Evolutionary conservation across 2,797 vertebrate species (phyloP).

Genomic region (Trematomus bernacchii): DNA sequence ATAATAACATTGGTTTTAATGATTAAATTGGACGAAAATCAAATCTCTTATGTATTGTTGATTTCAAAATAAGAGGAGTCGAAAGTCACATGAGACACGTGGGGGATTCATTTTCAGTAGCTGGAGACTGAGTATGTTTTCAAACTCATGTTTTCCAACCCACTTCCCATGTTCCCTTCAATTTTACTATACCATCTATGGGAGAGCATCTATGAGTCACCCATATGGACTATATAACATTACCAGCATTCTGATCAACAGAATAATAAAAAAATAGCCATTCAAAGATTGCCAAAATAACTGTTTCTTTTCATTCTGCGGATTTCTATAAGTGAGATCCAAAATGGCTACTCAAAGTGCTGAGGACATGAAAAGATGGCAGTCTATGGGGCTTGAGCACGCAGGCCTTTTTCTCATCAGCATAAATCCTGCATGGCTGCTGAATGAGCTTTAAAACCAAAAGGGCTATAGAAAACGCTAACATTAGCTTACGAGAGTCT

Average conservation of each 20-base stretch:
- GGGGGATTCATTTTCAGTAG: constrained; percentile 1
- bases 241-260: constrained; percentile 36
- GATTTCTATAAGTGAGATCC: background rate
- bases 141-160: background rate
- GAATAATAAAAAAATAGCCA: background rate
- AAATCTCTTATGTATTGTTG: background rate
- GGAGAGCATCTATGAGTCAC: constrained; percentile 13
- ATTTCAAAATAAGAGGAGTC: background rate
- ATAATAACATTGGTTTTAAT: background rate
- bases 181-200: constrained; percentile 14
- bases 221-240: constrained; percentile 18
- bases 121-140: constrained; percentile 3
- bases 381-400: constrained; percentile 27
- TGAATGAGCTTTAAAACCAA: constrained; percentile 58
- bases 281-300: background rate
- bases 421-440: constrained; percentile 70
- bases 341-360: constrained; percentile 44
- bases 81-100: constrained; percentile 4
- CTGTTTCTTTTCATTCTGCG: constrained; percentile 2
- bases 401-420: constrained; percentile 76
- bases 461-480: constrained; percentile 19
- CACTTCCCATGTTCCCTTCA: background rate
- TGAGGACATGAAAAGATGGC: constrained; percentile 43
- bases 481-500: constrained; percentile 25
- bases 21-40: background rate